Base-by-base conservation (phyloP, 2,888 invertebrate genomes). In the Antheraea yamamai region DNA sequence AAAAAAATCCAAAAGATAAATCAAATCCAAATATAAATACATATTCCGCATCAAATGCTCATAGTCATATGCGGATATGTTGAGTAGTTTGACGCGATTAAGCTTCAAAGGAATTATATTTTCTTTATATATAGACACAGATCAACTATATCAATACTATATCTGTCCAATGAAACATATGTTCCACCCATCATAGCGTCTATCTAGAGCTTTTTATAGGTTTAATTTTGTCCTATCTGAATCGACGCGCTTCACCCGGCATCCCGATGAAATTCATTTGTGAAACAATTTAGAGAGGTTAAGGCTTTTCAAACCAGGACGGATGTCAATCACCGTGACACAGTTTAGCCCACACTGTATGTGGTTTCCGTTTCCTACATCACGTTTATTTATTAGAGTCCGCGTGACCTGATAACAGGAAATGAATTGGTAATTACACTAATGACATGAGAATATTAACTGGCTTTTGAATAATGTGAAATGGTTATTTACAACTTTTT, bases 251-350 rank as follows among this genome's bases (percentile, higher is more conserved):
- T 66, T 66, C 3, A n/a, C 58, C 8, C n/a, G 58, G 18, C 10
- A n/a, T 74, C 16, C 39, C 14, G 18, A 23, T 71, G n/a, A 71
- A 58, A 26, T 18, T 58, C 64, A 68, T 47, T 71, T 68, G n/a
- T 74, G 74, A 35, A 70, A 70, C 74, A 70, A 55, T 51, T 35
- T 61, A 61, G 71, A 58, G 39, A 76, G 76, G 76, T 76, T 74
- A 76, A 76, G 76, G 74, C 74, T 39, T 52, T 52, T 16, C 35
- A 64, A 76, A 76, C 52, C 72, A 74, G 76, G 66, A 66, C 74
- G 73, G 77, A 77, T 74, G 77, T 72, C 76, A 72, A 73, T 74
- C 75, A 77, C 74, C 72, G 71, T 73, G 75, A 75, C 76, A 75
- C 55, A 77, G 64, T 74, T 77, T 76, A 77, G 39, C 64, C 58